Evolutionary conservation across 2,888 invertebrate species (phyloP), one percentile per base, ranked within the genome.

Genomic region (Aethes cnicana): DNA sequence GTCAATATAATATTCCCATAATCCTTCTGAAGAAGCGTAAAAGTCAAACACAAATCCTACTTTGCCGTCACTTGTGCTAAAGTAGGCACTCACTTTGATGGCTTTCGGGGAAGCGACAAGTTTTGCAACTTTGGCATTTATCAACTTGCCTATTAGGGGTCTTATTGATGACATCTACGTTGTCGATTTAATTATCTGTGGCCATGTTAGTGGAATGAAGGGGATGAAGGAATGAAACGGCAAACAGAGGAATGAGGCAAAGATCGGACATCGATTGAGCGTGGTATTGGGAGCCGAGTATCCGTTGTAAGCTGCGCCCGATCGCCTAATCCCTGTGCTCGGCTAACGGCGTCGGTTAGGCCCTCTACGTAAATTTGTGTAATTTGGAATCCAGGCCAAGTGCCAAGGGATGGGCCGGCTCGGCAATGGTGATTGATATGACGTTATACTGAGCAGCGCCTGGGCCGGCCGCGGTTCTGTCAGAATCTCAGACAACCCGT

Each of bases 361-460:
- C 85, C 75, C 76, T 77, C 79, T 77, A 81, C 83, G 85, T 86
- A 87, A 89, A 87, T 87, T 88, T 84, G 84, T 84, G 84, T 89
- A 86, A 88, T 87, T 88, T 85, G 72, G 84, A 76, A 89, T 87
- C 80, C 81, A 87, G 88, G 88, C 85, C 87, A 86, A 87, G 85
- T 86, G 85, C 87, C 88, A 87, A 81, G 88, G 87, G 87, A 87
- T 84, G 79, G 64, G 62, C 62, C 64, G 81, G 76, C 75, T 76
- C 76, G 76, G 81, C 77, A 83, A 86, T 86, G 77, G 81, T 87
- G 88, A 89, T 89, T 87, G 86, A 88, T 89, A 86, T 84, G 82
- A 85, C 74, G 79, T 74, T 79, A 69, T 70, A 73, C 72, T 71
- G 75, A 80, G 69, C 69, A 73, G 61, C 77, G 75, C 73, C 79